These are phyloP conservation scores for Eilema sororculum DNA, from an alignment of 2,888 invertebrate genomes.

Conservation along the genomic window DNA sequence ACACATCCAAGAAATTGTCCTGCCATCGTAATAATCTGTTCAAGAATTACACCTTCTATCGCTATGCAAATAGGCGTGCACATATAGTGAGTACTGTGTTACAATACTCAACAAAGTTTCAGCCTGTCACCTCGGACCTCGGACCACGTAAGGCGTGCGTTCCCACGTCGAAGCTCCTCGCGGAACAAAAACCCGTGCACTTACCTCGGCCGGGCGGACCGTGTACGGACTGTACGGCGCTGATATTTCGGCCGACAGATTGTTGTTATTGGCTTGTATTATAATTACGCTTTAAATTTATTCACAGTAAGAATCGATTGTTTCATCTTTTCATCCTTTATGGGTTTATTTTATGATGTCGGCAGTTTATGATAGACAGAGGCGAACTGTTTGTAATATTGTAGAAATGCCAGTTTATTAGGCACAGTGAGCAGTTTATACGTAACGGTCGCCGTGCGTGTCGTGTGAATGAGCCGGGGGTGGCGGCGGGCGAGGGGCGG, in stretches of 20 bases:
- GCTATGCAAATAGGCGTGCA: no score
- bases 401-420: neutral
- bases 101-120: neutral
- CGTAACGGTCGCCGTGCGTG: constrained; percentile 11
- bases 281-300: constrained; percentile 20
- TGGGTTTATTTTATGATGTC: neutral
- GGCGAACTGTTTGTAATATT: no score
- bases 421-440: neutral
- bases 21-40: no score
- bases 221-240: constrained; percentile 22
- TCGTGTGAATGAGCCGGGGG: constrained; percentile 22
- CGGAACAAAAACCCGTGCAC: constrained; percentile 21
- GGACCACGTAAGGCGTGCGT: constrained; percentile 14
- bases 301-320: constrained; percentile 4
- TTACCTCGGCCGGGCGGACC: constrained; percentile 8
- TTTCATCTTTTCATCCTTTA: constrained; percentile 5
- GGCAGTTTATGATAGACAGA: neutral
- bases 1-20: neutral
- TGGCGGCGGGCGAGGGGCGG: constrained; percentile 6
- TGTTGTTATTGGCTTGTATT: constrained; percentile 20
- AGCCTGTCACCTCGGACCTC: neutral
- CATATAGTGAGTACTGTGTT: neutral
- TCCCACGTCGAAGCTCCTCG: constrained; percentile 23
- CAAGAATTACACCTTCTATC: no score
- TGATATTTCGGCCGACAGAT: constrained; percentile 15